Evolutionary conservation across 2,888 invertebrate species (phyloP), one percentile per base, ranked within the genome.

Genomic region (Troides helena): DNA sequence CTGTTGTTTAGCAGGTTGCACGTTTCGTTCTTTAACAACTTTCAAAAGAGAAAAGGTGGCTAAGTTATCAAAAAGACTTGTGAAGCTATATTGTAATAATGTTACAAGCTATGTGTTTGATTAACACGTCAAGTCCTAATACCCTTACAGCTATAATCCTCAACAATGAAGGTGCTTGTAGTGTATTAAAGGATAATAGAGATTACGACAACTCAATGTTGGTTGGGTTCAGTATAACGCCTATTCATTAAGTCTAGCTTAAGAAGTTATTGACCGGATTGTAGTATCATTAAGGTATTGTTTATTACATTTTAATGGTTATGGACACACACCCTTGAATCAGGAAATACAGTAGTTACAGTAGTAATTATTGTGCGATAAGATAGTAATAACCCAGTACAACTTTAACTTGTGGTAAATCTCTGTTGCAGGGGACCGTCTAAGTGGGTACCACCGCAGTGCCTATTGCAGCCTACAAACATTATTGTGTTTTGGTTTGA

Each of bases 181-280:
- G 75, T 77, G 80, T 79, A 81, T 81, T 79, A 80, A 79, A 77
- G 77, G 75, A 80, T 81, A 80, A 80, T 78, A 75, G 77, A 78
- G 79, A 80, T 80, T 80, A 78, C 77, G 73, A 75, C 73, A 74
- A 75, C 74, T 23, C n/a, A 43, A 36, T 25, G 36, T 63, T 23
- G 65, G 61, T 61, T 61, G 74, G 69, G 71, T 71, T 30, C 60
- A 67, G 74, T 75, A 80, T 81, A 81, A 81, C 81, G 73, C 78
- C 72, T 75, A 74, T 78, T 80, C 75, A 77, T 76, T 75, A 77
- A 75, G 72, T 74, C 74, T 74, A 76, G 81, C 79, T 78, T 79
- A 78, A 73, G 74, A 75, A 81, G 78, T 79, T 79, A 81, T 81
- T 79, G 81, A 78, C 79, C 79, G 74, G 76, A 67, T 68, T 71